These are phyloP conservation scores for Asobara japonica DNA, from an alignment of 1,140 invertebrate species.

Conservation along the genomic window DNA sequence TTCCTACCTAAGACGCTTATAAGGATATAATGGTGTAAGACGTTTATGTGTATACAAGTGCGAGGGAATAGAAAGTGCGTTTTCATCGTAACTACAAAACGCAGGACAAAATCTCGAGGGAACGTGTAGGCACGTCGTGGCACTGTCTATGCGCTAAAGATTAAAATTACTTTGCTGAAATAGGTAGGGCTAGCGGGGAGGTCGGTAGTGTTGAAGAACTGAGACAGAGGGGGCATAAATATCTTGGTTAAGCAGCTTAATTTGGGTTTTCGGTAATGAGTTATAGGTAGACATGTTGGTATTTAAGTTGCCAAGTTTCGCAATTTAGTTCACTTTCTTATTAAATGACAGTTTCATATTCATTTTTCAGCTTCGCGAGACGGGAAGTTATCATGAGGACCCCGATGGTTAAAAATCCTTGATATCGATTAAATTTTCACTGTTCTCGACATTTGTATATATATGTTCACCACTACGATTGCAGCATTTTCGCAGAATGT, in stretches of 20 bases:
- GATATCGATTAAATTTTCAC: no score
- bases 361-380: no score
- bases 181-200: constrained; percentile 9
- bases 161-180: constrained; percentile 65
- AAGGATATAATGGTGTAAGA: constrained; percentile 48
- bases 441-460: no score
- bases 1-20: constrained; percentile 64
- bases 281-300: constrained; percentile 51
- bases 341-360: no score
- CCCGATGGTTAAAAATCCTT: no score
- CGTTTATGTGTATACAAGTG: constrained; percentile 39
- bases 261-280: constrained; percentile 66
- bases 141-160: constrained; percentile 52
- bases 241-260: constrained; percentile 67
- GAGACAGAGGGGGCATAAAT: constrained; percentile 52
- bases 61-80: constrained; percentile 21
- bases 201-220: constrained; percentile 7
- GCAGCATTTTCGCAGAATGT: no score
- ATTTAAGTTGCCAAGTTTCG: constrained; percentile 37
- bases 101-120: neutral
- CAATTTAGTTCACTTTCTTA: constrained; percentile 41
- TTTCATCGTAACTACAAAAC: constrained; percentile 7
- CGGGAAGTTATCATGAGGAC: no score
- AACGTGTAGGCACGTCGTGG: constrained; percentile 33
- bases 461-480: no score